Base-by-base conservation (phyloP, 30 jellyfish, hydroid and myxozoan genomes). In the Aurelia coerulea region DNA sequence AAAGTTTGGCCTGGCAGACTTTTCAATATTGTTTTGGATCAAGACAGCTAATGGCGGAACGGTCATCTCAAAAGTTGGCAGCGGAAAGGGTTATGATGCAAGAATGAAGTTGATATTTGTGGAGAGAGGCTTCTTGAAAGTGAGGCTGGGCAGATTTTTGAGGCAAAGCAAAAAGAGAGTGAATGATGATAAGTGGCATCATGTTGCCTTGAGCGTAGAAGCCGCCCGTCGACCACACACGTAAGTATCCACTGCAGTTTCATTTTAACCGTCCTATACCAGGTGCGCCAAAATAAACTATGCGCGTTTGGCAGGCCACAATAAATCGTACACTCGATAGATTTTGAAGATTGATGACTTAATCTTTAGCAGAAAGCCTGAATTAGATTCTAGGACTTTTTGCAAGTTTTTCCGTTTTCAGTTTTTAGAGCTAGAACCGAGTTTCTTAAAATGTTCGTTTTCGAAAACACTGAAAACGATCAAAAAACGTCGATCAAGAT, bases 1-100 rank as follows among this genome's bases (percentile, higher is more conserved):
- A 46, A 62, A 91, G 29, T 78, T 91, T 33, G 97, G 97, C 18
- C 31, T n/a, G 11, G 90, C 92, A 53, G 97, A 91, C 52, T 91
- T 81, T 87, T 84, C 97, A 19, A 13, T 91, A 4, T 60, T 86
- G 29, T 70, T 79, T 60, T 91, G 92, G 96, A 31, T 91, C 16
- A 76, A 79, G 46, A 91, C 97, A 41, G 18, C 50, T 1, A 5
- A 34, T 32, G 96, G 65, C 37, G 97, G 97, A 2, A 91, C 97
- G 17, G 69, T 91, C 23, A 60, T 91, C 29, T 78, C 97, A 9
- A 91, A 78, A 72, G 67, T 80, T 5, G 90, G 90, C 17, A 33
- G 16, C n/a, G 52, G 66, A 4, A 62, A 56, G 17, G 78, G 76
- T 5, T 78, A 9, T 51, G 90, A 91, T 29, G 14, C n/a, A 11